phyloP scores from a whole-genome alignment of 2,113 vertebrate genomes.

The Poicephalus gulielmi region DNA sequence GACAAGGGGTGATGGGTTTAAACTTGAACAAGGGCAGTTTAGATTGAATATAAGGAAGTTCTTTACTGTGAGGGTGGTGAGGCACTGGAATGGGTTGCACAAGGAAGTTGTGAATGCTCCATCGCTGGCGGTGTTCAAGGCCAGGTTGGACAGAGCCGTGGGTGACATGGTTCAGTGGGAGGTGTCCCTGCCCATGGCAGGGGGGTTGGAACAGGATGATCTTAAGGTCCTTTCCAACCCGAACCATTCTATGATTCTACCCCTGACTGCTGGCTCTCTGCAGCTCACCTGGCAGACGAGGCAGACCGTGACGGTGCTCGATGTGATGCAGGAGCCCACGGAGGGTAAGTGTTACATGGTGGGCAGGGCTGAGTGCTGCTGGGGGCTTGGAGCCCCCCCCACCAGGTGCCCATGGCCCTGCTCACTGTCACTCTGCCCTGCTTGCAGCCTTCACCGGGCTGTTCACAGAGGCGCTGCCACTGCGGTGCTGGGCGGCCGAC shows the following conservation, averaged over 20 bases:
- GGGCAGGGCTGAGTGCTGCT: not conserved
- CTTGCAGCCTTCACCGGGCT: conserved; percentile 86
- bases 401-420: fast-evolving
- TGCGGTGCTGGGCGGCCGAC: conserved; percentile 89
- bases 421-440: fast-evolving
- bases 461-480: conserved; percentile 80
- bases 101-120: not conserved
- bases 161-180: not conserved
- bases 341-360: not conserved
- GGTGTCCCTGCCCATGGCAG: not conserved
- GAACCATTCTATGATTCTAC: not conserved
- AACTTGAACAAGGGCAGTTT: too few species aligned
- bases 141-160: not conserved
- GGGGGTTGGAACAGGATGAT: not conserved
- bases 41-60: too few species aligned
- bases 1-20: too few species aligned
- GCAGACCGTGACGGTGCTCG: not conserved
- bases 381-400: fast-evolving
- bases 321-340: not conserved
- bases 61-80: too few species aligned
- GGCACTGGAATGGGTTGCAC: too few species aligned
- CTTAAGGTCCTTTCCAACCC: not conserved
- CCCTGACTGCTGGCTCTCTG: not conserved
- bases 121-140: not conserved
- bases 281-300: conserved; percentile 27